These are phyloP conservation scores for Idaea aversata DNA, from an alignment of 2,888 invertebrate genomes.

Conservation along the genomic window DNA sequence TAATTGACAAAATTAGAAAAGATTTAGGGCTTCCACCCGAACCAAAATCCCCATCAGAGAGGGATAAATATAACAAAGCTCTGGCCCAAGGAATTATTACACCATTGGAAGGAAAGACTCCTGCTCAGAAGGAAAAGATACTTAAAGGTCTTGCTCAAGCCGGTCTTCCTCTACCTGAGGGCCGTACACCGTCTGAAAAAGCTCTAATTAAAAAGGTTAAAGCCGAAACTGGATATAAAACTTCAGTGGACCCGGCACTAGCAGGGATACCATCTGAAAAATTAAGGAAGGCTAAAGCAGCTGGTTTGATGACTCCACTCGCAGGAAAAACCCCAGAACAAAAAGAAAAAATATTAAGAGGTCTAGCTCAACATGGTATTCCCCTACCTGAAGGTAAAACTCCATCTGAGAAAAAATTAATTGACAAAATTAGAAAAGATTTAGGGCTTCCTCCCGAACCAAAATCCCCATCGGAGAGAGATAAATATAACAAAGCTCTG, in stretches of 20 bases:
- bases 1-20: conserved; percentile 12
- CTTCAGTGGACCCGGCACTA: conserved; percentile 32
- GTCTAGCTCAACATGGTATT: conserved; percentile 28
- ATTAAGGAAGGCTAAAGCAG: conserved; percentile 35
- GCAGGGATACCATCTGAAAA: conserved; percentile 23
- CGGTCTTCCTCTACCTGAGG: conserved; percentile 23
- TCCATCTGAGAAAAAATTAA: conserved; percentile 23
- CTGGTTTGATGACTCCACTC: conserved; percentile 38
- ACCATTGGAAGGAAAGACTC: conserved; percentile 29
- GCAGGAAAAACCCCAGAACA: conserved; percentile 38
- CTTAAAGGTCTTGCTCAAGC: conserved; percentile 25
- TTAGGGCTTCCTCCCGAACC: conserved; percentile 30
- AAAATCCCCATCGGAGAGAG: conserved; percentile 20
- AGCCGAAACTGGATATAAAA: conserved; percentile 14
- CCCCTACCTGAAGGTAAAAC: conserved; percentile 31
- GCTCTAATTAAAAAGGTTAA: conserved; percentile 31
- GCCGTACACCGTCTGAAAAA: conserved; percentile 34
- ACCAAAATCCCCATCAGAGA: conserved; percentile 6
- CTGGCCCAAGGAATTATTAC: conserved; percentile 28
- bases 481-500: conserved; percentile 28
- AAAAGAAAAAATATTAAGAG: conserved; percentile 33
- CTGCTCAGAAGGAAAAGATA: conserved; percentile 30
- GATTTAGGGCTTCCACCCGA: conserved; percentile 8
- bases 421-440: conserved; percentile 20
- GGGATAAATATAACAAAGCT: conserved; percentile 24